Percentiles rank a stretch among this genome's conserved stretches.
phyloP scores from a whole-genome alignment of 1,140 invertebrate genomes.

The Sycobia sp. region DNA sequence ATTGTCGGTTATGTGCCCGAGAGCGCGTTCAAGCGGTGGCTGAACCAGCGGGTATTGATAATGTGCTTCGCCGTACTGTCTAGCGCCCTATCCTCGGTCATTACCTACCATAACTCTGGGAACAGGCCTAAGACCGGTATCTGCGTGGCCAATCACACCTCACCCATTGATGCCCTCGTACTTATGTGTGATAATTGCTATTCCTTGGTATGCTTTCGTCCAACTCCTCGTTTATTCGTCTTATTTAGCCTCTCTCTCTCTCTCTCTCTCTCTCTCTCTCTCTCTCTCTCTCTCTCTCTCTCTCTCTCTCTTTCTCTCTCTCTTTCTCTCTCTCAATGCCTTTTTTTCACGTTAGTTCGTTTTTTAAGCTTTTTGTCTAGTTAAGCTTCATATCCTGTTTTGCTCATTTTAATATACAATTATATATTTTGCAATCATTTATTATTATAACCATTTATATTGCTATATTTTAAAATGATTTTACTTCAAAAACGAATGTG shows the following conservation, averaged over 20 bases:
- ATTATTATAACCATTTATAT: too few species aligned
- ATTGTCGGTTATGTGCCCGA: conserved; percentile 83
- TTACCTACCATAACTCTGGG: conserved; percentile 86
- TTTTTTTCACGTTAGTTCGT: too few species aligned
- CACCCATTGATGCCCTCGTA: conserved; percentile 96
- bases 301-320: neutral
- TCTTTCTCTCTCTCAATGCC: too few species aligned
- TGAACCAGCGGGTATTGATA: conserved; percentile 81
- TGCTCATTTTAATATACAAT: too few species aligned
- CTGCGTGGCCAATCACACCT: conserved; percentile 99
- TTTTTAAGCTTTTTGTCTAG: too few species aligned
- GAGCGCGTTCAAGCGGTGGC: conserved; percentile 73
- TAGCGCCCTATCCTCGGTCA: conserved; percentile 84
- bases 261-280: neutral
- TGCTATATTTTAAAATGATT: too few species aligned
- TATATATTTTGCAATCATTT: too few species aligned
- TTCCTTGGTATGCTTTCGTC: conserved; percentile 79
- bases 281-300: neutral
- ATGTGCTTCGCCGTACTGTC: conserved; percentile 90
- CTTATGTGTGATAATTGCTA: conserved; percentile 98
- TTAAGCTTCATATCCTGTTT: too few species aligned
- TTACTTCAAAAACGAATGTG: too few species aligned
- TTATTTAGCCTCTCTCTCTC: conserved; percentile 2
- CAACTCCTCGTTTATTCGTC: neutral
- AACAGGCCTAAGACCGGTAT: conserved; percentile 85